phyloP scores from a whole-genome alignment of 2,113 vertebrate genomes.

The Cichladusa arquata region DNA sequence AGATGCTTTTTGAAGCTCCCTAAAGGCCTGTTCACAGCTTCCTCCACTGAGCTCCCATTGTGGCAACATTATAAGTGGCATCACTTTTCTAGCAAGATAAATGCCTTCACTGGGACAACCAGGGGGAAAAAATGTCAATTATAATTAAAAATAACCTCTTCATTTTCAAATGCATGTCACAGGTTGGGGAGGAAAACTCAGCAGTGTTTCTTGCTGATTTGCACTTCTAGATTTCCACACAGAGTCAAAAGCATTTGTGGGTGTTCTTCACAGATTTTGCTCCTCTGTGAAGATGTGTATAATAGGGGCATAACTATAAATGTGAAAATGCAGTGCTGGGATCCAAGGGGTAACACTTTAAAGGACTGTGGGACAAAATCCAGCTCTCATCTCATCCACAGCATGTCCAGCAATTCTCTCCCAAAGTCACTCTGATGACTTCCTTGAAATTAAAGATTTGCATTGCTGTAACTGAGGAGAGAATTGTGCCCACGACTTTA shows the following conservation, averaged over 20 bases:
- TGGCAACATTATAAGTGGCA: not conserved
- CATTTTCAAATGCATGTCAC: not conserved
- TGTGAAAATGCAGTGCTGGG: not conserved
- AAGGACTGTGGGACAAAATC: not conserved
- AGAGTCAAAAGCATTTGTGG: not conserved
- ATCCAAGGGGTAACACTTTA: not conserved
- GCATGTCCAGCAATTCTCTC: not conserved
- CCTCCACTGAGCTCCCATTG: not conserved
- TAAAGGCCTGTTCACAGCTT: not conserved
- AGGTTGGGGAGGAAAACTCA: not conserved
- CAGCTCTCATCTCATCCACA: not conserved
- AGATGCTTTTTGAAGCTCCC: not conserved
- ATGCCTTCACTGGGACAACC: not conserved
- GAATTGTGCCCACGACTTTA: not conserved
- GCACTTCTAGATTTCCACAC: not conserved
- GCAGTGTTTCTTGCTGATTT: conserved; percentile 9
- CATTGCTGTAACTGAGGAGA: not conserved
- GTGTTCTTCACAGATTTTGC: not conserved
- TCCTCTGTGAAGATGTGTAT: not conserved
- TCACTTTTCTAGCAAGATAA: not conserved
- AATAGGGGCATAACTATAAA: not conserved
- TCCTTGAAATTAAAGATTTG: conserved; percentile 32
- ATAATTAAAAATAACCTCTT: conserved; percentile 16
- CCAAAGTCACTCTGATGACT: not conserved
- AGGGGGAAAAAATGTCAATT: not conserved